Base-by-base conservation (phyloP, 2,113 vertebrate species). In the Gymnobelideus leadbeateri region DNA sequence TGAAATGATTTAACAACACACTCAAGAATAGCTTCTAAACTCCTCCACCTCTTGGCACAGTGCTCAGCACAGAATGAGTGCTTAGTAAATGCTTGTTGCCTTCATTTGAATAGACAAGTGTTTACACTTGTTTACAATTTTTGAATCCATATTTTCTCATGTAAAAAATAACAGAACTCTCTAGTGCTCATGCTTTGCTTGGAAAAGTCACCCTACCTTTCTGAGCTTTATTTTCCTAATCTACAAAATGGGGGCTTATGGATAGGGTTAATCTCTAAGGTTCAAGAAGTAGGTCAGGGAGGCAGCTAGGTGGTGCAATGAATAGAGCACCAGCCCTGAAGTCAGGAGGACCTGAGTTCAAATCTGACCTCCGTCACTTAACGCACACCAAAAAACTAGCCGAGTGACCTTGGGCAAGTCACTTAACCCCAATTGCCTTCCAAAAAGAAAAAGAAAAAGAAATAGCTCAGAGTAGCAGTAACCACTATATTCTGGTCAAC, bases 161-260 rank as follows among this genome's bases (percentile, higher is more conserved):
- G 0, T 68, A 28, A 53, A 96, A 51, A 93, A 28, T 10, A 57
- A n/a, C 25, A 94, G 31, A 95, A 91, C 47, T 11, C 53, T 92
- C 89, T 92, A 92, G 37, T 96, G 37, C 23, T 89, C 93, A 61
- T 28, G 92, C 3, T 46, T 28, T 57, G 1, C 49, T 90, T 94
- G 23, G 68, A 84, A 84, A 21, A 84, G 68, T 16, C 68, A 68
- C 61, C 14, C 61, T n/a, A 19, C 14, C 23, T 68, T 68, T 68
- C 10, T 31, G n/a, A n/a, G 37, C 31, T 77, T n/a, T 77, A 37
- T 37, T 61, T 61, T 77, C 14, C 61, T n/a, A 77, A 77, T 19
- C 31, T n/a, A n/a, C 61, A 77, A 77, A 77, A n/a, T 61, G 61
- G 37, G 61, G 37, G 37, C 23, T 77, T 19, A 14, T n/a, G 61